phyloP scores from a whole-genome alignment of 1,140 invertebrate species.

The Tetramorium parvispinum region DNA sequence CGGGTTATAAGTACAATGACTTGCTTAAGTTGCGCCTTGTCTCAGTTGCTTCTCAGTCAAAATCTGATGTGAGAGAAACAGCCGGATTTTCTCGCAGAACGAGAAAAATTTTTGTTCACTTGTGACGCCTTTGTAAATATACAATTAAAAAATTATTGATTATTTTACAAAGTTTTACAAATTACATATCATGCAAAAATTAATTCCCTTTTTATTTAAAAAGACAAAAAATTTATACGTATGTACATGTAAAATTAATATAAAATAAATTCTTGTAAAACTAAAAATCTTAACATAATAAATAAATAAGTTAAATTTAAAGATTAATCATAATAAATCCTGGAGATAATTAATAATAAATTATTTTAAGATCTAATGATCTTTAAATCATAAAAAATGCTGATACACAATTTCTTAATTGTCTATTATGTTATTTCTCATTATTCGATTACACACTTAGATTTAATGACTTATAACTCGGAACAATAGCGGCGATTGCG shows the following conservation, averaged over 20 bases:
- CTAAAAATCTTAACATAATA: neutral
- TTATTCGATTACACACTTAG: neutral
- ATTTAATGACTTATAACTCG: neutral
- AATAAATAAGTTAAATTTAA: neutral
- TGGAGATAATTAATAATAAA: neutral
- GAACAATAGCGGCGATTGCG: slow-evolving; percentile 12
- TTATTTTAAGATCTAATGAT: neutral
- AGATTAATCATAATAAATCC: neutral
- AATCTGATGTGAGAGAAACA: neutral
- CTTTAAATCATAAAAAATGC: neutral
- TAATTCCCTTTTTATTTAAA: neutral
- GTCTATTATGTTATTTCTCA: neutral
- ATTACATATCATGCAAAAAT: neutral
- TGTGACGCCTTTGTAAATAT: neutral
- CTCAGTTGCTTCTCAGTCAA: neutral
- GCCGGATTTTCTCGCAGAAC: neutral
- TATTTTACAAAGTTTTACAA: neutral
- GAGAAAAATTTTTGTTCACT: neutral
- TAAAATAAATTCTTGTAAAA: neutral
- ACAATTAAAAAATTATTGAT: neutral
- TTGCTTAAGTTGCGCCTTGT: slow-evolving; percentile 10
- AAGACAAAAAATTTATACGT: neutral
- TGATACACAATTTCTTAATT: neutral
- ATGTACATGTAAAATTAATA: neutral
- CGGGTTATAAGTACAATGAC: slow-evolving; percentile 41